Evolutionary conservation across 2,888 invertebrate genomes (phyloP).

Genomic region (Petrophora chlorosata): DNA sequence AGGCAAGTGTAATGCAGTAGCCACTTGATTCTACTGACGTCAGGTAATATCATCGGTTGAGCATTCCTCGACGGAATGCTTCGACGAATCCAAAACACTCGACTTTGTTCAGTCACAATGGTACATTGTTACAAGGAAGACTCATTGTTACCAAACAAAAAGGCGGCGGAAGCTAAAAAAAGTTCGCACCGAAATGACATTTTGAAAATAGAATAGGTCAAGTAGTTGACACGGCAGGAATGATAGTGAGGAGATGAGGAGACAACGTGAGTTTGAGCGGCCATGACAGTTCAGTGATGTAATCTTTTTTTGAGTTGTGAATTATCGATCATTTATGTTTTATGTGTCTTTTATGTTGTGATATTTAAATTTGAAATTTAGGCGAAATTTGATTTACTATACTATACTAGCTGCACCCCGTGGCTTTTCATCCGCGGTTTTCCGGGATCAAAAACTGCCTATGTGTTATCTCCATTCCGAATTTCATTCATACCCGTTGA

Average conservation of each 20-base stretch:
- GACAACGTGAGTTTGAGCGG: constrained; percentile 15
- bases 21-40: constrained; percentile 5
- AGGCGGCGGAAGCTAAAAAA: constrained; percentile 19
- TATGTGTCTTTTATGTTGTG: no score
- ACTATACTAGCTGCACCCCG: no score
- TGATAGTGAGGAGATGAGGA: background rate
- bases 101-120: constrained; percentile 15
- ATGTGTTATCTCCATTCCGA: no score
- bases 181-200: constrained; percentile 20
- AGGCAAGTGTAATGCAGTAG: constrained; percentile 1
- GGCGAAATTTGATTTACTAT: no score
- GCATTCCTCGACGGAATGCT: constrained; percentile 14
- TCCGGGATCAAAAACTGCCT: no score
- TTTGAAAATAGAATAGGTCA: constrained; percentile 30
- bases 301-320: no score
- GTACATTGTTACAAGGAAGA: constrained; percentile 19
- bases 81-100: constrained; percentile 11
- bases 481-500: no score
- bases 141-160: constrained; percentile 20
- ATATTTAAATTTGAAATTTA: no score
- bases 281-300: constrained; percentile 17
- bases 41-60: constrained; percentile 9
- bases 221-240: constrained; percentile 16
- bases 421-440: no score
- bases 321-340: no score